Base-by-base conservation (phyloP, 2,888 invertebrate species). In the Acholoe squamosa region DNA sequence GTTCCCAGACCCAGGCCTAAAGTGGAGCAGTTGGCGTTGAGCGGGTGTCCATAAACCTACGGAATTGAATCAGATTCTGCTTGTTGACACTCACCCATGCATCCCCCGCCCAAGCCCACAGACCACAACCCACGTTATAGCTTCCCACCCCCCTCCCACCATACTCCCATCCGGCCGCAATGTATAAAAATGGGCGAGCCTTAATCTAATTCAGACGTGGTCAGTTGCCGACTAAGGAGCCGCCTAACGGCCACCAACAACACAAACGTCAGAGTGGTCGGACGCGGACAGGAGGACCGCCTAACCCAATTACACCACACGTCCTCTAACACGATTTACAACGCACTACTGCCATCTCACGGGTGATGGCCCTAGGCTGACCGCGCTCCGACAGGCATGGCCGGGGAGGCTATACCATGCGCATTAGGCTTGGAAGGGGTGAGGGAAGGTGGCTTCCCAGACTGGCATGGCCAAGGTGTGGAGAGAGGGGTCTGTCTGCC, bases 41-140 rank as follows among this genome's bases (percentile, higher is more conserved):
- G 80, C n/a, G n/a, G 34, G 80, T 33, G 33, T 80, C 80, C 80
- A 80, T 80, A 80, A 80, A 80, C 33, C 80, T 80, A 7, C 14
- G 22, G 34, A 80, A 80, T 80, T 34, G 43, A 80, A 80, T 80
- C 80, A 80, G n/a, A n/a, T n/a, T 19, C n/a, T 43, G 80, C 80
- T 80, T 80, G 80, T 80, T 80, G 80, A 80, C 80, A 80, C 80
- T 80, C 80, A n/a, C 16, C 43, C 80, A 34, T 22, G 7, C 80
- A 0, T 19, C 0, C 22, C 80, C 80, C 80, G 7, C 12, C 28
- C n/a, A n/a, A n/a, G 5, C 3, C 43, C 43, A 43, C 43, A 7
- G 5, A 3, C 43, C 43, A 43, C 43, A 43, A 3, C 43, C 43
- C 43, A 3, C 3, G 43, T 43, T 10, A 43, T 10, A 7, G 10